Base-by-base conservation (phyloP, 2,888 invertebrate genomes). In the Busseola fusca region DNA sequence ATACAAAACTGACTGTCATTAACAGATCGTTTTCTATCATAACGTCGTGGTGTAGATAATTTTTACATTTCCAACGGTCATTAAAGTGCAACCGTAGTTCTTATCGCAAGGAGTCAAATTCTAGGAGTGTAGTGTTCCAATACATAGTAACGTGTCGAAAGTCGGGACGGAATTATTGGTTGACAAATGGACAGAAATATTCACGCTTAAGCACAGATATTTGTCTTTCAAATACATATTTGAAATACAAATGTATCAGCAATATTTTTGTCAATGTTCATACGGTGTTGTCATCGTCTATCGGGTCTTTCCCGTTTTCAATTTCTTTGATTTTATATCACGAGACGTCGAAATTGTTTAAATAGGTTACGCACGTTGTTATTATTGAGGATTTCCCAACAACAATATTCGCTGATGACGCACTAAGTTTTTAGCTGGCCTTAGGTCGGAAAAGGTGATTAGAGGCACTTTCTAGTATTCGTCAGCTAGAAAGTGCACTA, bases 81-180 rank as follows among this genome's bases (percentile, higher is more conserved):
- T 12, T 70, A 56, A 63, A 58, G 48, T 73, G 64, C 68, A 67
- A 57, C 18, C 18, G n/a, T 59, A 56, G 45, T 56, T 27, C 50
- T 77, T 77, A 83, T 81, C 81, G 45, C 10, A 12, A 5, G 68
- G 69, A 71, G 66, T 74, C 78, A 56, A 58, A 84, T 78, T 78
- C 70, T 71, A 74, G 21, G 57, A n/a, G 56, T 30, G 85, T 25
- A 1, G 57, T 69, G 57, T 69, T 74, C 86, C 83, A 86, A 27
- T 81, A 62, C 7, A 16, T 37, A 2, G 1, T 3, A 5, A 3
- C 54, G 63, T 66, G 72, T 78, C 78, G 75, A 75, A 42, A 59
- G 59, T 74, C 74, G 84, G 83, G 77, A 67, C 54, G 2, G 7
- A 18, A 0, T 54, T 3, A 52, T 73, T 45, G n/a, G 14, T 37